Base-by-base conservation (phyloP, 2,888 invertebrate genomes). In the Criorhina ranunculi region DNA sequence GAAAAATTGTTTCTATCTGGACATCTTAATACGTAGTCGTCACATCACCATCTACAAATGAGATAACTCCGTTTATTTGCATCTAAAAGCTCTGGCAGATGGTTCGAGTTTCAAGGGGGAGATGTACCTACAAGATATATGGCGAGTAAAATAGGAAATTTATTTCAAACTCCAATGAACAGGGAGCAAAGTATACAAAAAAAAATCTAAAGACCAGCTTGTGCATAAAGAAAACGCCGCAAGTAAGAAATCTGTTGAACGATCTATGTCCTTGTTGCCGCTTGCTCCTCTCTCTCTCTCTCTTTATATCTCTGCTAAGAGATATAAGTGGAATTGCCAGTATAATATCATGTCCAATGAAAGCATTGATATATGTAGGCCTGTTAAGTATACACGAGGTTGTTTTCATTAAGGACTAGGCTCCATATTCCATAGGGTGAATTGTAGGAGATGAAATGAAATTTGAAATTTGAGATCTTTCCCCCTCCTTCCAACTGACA, bases 11-110 rank as follows among this genome's bases (percentile, higher is more conserved):
- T 70, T 70, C 51, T 85, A 85, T 85, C 85, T 51, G 75, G 76
- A 59, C 76, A 85, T 85, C 85, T 85, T 85, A 85, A 85, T 85
- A 76, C 33, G 85, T 70, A 76, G 51, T 80, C 85, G 80, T 85
- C 85, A 80, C 80, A 80, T 76, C 85, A 80, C 85, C 85, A 85
- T 80, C 85, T 76, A 44, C 75, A 85, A 85, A 85, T 75, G 75
- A 85, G 85, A 85, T 85, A 85, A 80, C 53, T 33, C 42, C 64
- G 51, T 76, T 81, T 75, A 62, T 75, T 80, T 75, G 75, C 80
- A 80, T 75, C 55, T 51, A 53, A 73, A 46, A 19, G 37, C n/a
- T 19, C 60, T 31, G 15, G 5, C 17, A 6, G 29, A 15, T 4
- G 15, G 17, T 11, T 5, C 35, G 33, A n/a, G 15, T 12, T 11